Evolutionary conservation across 2,113 vertebrate genomes (phyloP).

Genomic region (Pithys albifrons): DNA sequence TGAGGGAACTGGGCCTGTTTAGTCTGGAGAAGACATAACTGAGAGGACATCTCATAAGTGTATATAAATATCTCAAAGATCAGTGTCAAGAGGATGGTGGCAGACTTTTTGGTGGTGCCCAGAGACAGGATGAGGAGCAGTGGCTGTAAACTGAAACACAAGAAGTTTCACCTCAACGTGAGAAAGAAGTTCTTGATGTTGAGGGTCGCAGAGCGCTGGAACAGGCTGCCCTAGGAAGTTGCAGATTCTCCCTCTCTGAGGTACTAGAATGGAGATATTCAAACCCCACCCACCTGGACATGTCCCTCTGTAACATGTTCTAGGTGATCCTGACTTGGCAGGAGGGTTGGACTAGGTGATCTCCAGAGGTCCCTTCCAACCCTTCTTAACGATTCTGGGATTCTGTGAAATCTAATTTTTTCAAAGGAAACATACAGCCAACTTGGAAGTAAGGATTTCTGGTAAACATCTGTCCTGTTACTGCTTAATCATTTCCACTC

Average conservation of each 20-base stretch:
- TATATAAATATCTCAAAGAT: background rate
- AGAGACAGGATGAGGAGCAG: background rate
- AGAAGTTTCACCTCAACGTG: rapidly evolving
- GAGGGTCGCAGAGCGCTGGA: background rate
- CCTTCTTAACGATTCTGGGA: background rate
- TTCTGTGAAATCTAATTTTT: background rate
- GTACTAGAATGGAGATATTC: background rate
- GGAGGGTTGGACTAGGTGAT: background rate
- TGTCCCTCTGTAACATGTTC: background rate
- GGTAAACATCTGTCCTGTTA: background rate
- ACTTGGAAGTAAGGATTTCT: background rate
- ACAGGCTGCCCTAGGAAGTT: background rate
- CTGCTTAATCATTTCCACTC: background rate
- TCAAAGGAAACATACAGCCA: background rate
- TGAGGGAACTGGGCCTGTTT: background rate
- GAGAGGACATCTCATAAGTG: background rate
- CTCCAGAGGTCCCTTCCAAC: background rate
- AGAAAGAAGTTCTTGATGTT: background rate
- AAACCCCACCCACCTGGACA: background rate
- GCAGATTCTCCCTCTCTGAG: background rate
- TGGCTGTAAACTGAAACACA: background rate
- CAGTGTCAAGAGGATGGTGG: background rate
- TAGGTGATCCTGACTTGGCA: background rate
- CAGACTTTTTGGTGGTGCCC: background rate
- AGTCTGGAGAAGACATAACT: background rate